A percentile compares a stretch with the other conserved stretches of the same genome.
Conservation (phyloP, 2,888 invertebrate species). For the Oscheius sp. region DNA sequence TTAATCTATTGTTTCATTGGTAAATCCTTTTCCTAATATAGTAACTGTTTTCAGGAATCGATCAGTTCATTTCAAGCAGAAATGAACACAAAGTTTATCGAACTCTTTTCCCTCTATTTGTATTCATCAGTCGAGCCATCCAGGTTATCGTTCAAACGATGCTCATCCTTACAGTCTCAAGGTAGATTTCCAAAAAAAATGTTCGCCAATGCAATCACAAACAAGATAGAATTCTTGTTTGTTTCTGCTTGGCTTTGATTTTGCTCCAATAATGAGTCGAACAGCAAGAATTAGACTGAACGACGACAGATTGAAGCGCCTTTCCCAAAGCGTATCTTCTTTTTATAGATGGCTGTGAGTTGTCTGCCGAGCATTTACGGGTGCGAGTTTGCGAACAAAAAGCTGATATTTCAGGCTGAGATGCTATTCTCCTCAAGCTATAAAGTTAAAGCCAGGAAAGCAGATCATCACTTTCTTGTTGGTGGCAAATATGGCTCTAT, state of each 20-base stretch:
- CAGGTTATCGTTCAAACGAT: conserved; percentile 67
- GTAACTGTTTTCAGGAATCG: conserved; percentile 40
- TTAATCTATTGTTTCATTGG: conserved; percentile 58
- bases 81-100: neutral
- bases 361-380: neutral
- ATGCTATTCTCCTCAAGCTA: conserved; percentile 41
- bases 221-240: too few species aligned
- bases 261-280: too few species aligned
- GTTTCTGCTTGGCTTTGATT: too few species aligned
- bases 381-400: neutral
- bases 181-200: conserved; percentile 31
- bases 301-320: too few species aligned
- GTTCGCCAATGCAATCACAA: neutral
- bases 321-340: too few species aligned
- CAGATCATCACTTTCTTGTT: conserved; percentile 68
- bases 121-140: conserved; percentile 58
- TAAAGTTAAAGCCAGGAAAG: conserved; percentile 62
- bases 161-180: conserved; percentile 60
- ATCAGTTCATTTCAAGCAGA: conserved; percentile 42
- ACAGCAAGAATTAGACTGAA: too few species aligned
- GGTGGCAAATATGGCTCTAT: conserved; percentile 66
- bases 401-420: conserved; percentile 39
- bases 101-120: conserved; percentile 45
- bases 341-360: too few species aligned
- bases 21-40: neutral